Percentiles rank a stretch among this genome's conserved stretches.
These are phyloP conservation scores for Marmota monax DNA, from an alignment of 2,113 vertebrate genomes.

Conservation along the genomic window DNA sequence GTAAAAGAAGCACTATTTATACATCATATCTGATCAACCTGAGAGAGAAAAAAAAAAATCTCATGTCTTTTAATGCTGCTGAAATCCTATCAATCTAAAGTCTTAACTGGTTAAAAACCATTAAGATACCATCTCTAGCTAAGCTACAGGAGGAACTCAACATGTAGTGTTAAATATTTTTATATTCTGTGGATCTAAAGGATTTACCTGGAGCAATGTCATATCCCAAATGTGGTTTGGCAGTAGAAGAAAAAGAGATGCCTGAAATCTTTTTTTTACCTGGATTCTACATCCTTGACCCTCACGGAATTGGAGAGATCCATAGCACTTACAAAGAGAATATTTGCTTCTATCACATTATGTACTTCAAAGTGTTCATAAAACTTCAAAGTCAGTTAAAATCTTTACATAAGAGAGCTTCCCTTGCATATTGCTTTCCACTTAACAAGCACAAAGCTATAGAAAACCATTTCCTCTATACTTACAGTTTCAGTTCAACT, in stretches of 20 bases:
- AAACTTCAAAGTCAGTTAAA: conserved; percentile 40
- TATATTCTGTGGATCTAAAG: neutral
- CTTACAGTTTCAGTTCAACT: neutral
- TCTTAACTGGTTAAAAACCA: neutral
- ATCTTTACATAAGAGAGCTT: neutral
- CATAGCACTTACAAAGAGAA: neutral
- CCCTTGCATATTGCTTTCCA: conserved; percentile 4
- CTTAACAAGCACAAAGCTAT: conserved; percentile 1
- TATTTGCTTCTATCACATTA: neutral
- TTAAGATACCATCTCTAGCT: neutral
- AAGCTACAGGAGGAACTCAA: neutral
- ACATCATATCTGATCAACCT: neutral
- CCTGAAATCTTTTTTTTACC: neutral
- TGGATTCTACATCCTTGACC: neutral
- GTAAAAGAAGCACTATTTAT: neutral
- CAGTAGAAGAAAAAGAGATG: neutral
- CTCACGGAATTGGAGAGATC: neutral
- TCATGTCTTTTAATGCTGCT: neutral
- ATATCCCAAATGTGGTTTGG: neutral
- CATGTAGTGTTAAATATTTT: neutral
- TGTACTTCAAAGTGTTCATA: conserved; percentile 20
- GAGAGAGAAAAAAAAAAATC: neutral
- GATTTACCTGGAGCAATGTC: neutral
- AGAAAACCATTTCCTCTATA: neutral
- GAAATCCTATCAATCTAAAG: neutral